These are phyloP conservation scores for Drosophila nigrodunni DNA, from an alignment of 1,140 invertebrate species.

Conservation along the genomic window DNA sequence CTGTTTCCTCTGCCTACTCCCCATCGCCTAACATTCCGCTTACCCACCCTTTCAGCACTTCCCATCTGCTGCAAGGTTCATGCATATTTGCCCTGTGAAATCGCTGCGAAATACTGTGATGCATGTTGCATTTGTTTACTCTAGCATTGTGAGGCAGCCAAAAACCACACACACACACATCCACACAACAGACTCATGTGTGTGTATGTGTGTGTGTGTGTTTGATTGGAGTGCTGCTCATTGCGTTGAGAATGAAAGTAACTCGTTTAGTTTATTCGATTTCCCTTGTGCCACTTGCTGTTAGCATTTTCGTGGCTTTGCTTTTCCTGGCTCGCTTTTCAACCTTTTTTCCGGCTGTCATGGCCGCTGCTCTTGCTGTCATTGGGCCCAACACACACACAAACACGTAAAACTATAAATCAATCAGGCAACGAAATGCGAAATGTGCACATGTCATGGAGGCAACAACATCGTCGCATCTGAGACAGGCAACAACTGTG, in stretches of 20 bases:
- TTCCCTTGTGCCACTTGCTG: conserved; percentile 53
- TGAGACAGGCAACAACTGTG: conserved; percentile 24
- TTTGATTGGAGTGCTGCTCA: conserved; percentile 21
- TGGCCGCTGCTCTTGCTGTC: conserved; percentile 32
- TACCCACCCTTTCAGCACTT: neutral
- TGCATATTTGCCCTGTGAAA: conserved; percentile 70
- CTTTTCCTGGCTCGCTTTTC: neutral
- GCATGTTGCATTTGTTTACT: conserved; percentile 58
- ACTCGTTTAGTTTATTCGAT: conserved; percentile 80
- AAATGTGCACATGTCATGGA: conserved; percentile 78
- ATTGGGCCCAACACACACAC: conserved; percentile 53
- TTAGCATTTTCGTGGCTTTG: conserved; percentile 37
- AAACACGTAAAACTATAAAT: conserved; percentile 70
- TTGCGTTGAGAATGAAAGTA: conserved; percentile 60
- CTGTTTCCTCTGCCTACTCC: too few relatives aligned
- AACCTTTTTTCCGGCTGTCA: conserved; percentile 60
- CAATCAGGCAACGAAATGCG: conserved; percentile 78
- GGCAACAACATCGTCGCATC: conserved; percentile 35
- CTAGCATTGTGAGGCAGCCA: conserved; percentile 12
- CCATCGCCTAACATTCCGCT: too few relatives aligned
- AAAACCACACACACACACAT: conserved; percentile 4
- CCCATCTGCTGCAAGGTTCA: neutral
- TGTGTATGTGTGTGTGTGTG: conserved; percentile 1
- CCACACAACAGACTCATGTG: neutral
- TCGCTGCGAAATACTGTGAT: conserved; percentile 62